phyloP scores from a whole-genome alignment of 2,113 vertebrate species.

The Gavialis gangeticus region DNA sequence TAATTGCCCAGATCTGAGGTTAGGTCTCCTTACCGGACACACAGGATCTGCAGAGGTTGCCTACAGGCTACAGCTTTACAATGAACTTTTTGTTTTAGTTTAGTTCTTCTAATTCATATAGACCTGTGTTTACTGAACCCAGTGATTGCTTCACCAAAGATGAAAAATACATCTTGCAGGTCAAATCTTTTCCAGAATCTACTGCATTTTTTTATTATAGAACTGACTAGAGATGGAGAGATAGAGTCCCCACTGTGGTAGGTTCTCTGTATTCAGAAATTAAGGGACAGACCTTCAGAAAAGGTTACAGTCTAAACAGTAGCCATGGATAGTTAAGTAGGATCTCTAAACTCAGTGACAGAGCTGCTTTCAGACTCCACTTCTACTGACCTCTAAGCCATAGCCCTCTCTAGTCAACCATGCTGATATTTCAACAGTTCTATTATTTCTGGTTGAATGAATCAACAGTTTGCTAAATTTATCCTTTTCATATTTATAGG shows the following conservation, averaged over 20 bases:
- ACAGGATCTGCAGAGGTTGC: no score
- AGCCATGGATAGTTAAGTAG: not conserved
- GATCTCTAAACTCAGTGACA: not conserved
- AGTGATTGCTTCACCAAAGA: not conserved
- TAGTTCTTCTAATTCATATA: no score
- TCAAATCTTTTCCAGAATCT: not conserved
- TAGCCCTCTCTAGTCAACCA: not conserved
- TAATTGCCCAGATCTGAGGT: not conserved
- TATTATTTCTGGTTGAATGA: not conserved
- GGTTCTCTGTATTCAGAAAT: not conserved
- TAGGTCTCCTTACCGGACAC: not conserved
- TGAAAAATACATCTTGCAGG: not conserved
- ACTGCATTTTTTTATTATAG: not conserved
- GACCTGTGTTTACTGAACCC: no score
- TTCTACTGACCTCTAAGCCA: not conserved
- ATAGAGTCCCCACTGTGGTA: not conserved
- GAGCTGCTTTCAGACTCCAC: accelerated
- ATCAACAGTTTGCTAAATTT: slow-evolving; percentile 39
- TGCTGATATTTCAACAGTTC: not conserved
- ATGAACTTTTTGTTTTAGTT: no score
- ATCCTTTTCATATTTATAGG: slow-evolving; percentile 10
- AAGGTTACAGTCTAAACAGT: not conserved
- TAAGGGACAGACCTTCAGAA: not conserved
- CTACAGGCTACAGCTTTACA: not conserved
- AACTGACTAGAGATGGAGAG: not conserved